Evolutionary conservation across 2,113 vertebrate species (phyloP).

Genomic region (Lycocorax pyrrhopterus): DNA sequence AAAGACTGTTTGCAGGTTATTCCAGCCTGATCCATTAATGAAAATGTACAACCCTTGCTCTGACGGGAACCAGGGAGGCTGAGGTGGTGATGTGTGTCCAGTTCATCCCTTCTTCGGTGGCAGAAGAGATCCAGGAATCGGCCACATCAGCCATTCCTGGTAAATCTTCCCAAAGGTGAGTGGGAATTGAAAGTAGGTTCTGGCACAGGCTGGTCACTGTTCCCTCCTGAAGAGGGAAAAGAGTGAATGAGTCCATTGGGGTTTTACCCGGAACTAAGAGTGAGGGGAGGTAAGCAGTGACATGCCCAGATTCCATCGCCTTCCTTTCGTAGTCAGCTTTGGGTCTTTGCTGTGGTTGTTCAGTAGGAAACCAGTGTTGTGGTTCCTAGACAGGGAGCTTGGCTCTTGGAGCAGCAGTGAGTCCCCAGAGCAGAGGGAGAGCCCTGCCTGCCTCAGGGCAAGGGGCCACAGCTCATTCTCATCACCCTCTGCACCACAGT

Average conservation of each 20-base stretch:
- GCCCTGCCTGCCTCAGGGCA: background rate
- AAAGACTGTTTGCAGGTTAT: background rate
- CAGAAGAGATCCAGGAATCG: background rate
- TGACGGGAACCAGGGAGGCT: fast-evolving
- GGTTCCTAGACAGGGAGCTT: background rate
- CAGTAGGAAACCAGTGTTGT: background rate
- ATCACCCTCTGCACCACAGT: background rate
- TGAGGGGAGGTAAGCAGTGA: background rate
- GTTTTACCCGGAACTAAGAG: background rate
- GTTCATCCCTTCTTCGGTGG: background rate
- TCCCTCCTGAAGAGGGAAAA: background rate
- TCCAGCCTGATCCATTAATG: background rate
- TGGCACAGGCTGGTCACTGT: background rate
- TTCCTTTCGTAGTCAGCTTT: fast-evolving
- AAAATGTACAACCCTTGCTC: background rate
- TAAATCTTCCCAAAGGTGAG: background rate
- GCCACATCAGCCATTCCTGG: background rate
- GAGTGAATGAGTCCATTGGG: background rate
- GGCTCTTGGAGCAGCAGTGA: background rate
- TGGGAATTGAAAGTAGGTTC: background rate
- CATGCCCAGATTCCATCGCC: background rate
- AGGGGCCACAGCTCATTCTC: background rate
- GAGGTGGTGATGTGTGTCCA: background rate
- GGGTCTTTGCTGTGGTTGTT: background rate
- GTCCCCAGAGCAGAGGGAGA: background rate